Evolutionary conservation across 2,888 invertebrate genomes (phyloP).

Genomic region (Drosophila anomalata): DNA sequence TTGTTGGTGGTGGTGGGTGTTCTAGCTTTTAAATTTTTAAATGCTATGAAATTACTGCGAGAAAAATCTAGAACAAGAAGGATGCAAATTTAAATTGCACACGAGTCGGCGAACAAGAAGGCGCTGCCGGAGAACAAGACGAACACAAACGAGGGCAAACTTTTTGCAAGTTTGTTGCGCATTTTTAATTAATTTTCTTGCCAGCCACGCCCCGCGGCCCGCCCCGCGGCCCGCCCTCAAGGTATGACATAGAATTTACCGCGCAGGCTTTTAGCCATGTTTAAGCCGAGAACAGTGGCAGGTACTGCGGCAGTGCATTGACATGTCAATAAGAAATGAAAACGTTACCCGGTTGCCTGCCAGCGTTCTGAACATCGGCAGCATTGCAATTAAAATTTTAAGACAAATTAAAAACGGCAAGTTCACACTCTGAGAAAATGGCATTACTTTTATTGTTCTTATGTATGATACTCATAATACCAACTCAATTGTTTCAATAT

Average conservation of each 20-base stretch:
- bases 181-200: constrained; percentile 58
- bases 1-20: constrained; percentile 30
- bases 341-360: constrained; percentile 43
- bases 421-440: not conserved
- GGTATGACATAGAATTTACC: constrained; percentile 39
- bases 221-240: constrained; percentile 13
- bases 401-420: constrained; percentile 72
- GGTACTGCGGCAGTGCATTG: constrained; percentile 50
- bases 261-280: constrained; percentile 51
- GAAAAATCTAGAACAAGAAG: constrained; percentile 19
- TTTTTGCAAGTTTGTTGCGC: constrained; percentile 45
- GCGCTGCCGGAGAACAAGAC: constrained; percentile 12
- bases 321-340: constrained; percentile 68
- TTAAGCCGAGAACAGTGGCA: constrained; percentile 29
- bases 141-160: constrained; percentile 33
- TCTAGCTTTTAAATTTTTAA: constrained; percentile 62
- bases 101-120: constrained; percentile 27
- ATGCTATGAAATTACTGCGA: constrained; percentile 54
- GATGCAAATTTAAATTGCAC: constrained; percentile 45
- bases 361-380: constrained; percentile 29
- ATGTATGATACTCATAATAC: not conserved
- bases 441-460: not conserved
- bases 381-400: constrained; percentile 73
- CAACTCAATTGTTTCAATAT: not conserved
- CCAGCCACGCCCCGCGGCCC: constrained; percentile 1